Evolutionary conservation across 2,113 vertebrate species (phyloP).

Genomic region (Centropus bengalensis): DNA sequence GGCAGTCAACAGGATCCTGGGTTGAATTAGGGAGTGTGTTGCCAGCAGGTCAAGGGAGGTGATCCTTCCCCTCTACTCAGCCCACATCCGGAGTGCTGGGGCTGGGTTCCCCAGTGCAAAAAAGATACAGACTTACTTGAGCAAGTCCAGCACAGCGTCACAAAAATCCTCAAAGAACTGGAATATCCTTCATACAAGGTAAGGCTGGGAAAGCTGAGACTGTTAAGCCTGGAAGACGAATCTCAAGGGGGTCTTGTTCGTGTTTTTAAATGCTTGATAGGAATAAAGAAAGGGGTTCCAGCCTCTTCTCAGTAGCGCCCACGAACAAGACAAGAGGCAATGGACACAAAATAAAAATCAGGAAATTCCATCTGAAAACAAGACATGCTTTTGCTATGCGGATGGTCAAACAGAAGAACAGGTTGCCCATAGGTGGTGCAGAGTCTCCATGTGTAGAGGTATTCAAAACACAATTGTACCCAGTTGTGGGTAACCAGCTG

Average conservation of each 20-base stretch:
- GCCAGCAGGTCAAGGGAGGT: not conserved
- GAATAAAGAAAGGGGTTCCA: too few species aligned
- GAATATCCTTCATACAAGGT: too few species aligned
- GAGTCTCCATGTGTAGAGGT: not conserved
- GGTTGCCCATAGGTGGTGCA: not conserved
- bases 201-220: too few species aligned
- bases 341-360: too few species aligned
- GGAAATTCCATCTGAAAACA: too few species aligned
- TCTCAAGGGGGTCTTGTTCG: too few species aligned
- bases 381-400: too few species aligned
- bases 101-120: not conserved
- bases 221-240: too few species aligned
- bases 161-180: too few species aligned
- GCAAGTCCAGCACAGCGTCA: not conserved
- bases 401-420: not conserved
- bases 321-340: too few species aligned
- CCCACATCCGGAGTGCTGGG: not conserved
- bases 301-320: too few species aligned
- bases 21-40: not conserved
- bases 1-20: not conserved
- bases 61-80: not conserved
- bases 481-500: not conserved
- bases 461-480: not conserved
- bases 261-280: too few species aligned
- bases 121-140: not conserved